Base-by-base conservation (phyloP, 1,140 invertebrate species). In the Arctopsyche grandis region DNA sequence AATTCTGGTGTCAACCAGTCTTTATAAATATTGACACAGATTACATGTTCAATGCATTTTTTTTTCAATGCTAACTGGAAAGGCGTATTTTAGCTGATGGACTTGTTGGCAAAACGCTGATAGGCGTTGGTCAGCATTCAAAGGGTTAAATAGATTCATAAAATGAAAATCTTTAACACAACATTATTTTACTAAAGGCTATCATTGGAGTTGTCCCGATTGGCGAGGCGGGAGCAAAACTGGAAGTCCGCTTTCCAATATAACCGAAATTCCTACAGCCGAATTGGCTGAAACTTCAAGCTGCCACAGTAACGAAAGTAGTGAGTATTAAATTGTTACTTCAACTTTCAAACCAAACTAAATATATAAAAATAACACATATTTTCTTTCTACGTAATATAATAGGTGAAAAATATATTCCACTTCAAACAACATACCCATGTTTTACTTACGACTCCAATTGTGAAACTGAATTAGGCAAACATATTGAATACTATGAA, bases 181-280 rank as follows among this genome's bases (percentile, higher is more conserved):
- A 4, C 7, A 4, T 4, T 38, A 38, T 38, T 38, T 38, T 38
- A 38, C 29, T 43, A 19, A 19, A 82, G 81, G 79, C 85, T 97
- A 97, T 87, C 94, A 96, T 87, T 97, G 95, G 95, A 95, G 96
- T 87, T 95, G 94, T 84, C 96, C 94, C 81, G 95, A 97, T 89
- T 96, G 94, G 95, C 60, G 94, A 44, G 90, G 93, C 10, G 80
- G 77, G 43, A 69, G 46, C 69, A 91, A 91, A 83, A 93, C 91
- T 85, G 93, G 94, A 85, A 93, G 92, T 84, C 93, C 94, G 71
- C 87, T 96, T 80, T 93, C 94, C 24, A 95, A 96, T 85, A 96
- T 96, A 84, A 94, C 94, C 46, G 95, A 96, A 87, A 93, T 96
- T 78, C 94, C 95, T 79, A 93, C 94, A 83, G 93, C 93, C 84